Conservation (phyloP, 2,113 vertebrate genomes). For the Columba janthina region DNA sequence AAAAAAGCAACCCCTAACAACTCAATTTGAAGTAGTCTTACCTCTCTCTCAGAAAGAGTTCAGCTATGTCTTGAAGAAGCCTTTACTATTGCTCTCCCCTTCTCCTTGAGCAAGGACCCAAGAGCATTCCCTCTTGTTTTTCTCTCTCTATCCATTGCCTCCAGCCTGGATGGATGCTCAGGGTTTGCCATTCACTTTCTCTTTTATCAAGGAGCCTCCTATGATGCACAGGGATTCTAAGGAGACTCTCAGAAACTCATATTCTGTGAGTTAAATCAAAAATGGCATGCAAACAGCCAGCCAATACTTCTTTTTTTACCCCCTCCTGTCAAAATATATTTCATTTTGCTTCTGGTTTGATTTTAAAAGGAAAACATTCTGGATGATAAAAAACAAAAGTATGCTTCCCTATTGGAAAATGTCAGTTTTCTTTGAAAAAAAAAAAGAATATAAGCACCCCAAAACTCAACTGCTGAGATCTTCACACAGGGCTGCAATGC, state of each 20-base stretch:
- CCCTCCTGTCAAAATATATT: slow-evolving; percentile 5
- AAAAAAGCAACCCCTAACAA: not conserved
- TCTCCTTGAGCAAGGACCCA: not conserved
- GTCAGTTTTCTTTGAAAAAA: not conserved
- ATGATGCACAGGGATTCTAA: not conserved
- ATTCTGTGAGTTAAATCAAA: not conserved
- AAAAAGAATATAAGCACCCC: not conserved
- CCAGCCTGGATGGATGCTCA: accelerated
- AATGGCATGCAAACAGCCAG: not conserved
- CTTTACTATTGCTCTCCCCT: not conserved
- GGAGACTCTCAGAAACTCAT: not conserved
- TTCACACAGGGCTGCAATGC: not conserved
- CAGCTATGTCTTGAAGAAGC: not conserved
- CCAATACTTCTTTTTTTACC: not conserved
- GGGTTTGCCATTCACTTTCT: not conserved
- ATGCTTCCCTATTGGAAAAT: not conserved
- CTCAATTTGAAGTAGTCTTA: not conserved
- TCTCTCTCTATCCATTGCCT: not conserved
- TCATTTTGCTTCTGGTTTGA: not conserved
- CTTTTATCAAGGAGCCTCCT: not conserved
- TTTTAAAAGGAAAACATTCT: slow-evolving; percentile 19
- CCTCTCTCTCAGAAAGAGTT: not conserved
- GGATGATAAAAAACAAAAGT: not conserved
- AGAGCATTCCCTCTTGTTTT: accelerated
- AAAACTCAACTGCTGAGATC: not conserved